phyloP scores from a whole-genome alignment of 2,797 vertebrate genomes.

The Apodemus agrarius region DNA sequence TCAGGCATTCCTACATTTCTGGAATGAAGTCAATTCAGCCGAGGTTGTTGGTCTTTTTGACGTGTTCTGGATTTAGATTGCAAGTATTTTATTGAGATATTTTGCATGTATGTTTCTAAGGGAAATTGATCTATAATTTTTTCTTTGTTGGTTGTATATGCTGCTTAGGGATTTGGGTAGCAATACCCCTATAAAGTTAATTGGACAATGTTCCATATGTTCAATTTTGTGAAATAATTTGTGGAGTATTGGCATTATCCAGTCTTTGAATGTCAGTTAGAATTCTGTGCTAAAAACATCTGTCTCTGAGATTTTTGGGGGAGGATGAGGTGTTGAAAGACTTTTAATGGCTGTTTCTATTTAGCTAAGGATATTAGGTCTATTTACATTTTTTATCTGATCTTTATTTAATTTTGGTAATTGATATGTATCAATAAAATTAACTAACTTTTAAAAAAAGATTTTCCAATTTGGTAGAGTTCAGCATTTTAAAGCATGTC shows the following conservation, averaged over 20 bases:
- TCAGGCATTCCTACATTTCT: not conserved
- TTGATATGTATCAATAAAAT: too few species aligned
- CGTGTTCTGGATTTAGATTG: not conserved
- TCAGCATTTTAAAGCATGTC: too few species aligned
- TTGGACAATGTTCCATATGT: not conserved
- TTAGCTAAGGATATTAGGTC: too few species aligned
- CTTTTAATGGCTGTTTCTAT: too few species aligned
- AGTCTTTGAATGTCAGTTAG: too few species aligned
- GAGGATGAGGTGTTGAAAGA: too few species aligned
- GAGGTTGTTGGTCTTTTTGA: not conserved
- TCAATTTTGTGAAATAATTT: not conserved
- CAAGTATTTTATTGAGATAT: not conserved
- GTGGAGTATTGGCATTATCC: not conserved
- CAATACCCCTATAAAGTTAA: not conserved
- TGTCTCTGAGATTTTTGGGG: too few species aligned
- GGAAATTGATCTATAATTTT: not conserved
- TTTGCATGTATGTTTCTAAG: not conserved
- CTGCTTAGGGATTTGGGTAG: not conserved
- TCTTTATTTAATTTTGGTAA: too few species aligned
- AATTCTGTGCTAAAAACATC: too few species aligned
- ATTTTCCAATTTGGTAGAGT: too few species aligned
- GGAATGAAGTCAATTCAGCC: not conserved
- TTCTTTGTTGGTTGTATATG: not conserved
- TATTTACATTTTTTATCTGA: too few species aligned
- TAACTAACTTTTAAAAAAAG: too few species aligned